phyloP scores from a whole-genome alignment of 2,888 invertebrate genomes.

The Mimumesa dahlbomi region DNA sequence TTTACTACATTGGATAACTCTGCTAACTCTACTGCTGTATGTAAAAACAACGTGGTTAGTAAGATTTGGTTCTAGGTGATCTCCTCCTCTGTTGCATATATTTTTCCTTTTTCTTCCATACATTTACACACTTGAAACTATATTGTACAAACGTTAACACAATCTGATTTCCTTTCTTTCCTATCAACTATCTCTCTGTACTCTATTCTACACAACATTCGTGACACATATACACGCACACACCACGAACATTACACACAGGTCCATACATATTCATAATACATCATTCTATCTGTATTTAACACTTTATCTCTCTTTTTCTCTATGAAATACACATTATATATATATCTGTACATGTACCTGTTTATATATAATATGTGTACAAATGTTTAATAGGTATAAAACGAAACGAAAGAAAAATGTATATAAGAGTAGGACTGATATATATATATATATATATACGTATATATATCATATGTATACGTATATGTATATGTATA shows the following conservation, averaged over 20 bases:
- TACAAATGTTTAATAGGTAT: slow-evolving; percentile 2
- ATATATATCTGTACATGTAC: slow-evolving; percentile 22
- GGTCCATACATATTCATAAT: not conserved
- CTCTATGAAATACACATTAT: slow-evolving; percentile 16
- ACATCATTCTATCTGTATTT: slow-evolving; percentile 16
- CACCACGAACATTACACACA: not conserved
- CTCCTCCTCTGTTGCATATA: slow-evolving; percentile 53
- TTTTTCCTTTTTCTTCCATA: too few species aligned
- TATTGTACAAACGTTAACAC: too few species aligned
- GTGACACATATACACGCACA: not conserved
- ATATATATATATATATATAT: too few species aligned
- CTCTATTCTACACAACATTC: slow-evolving; percentile 20
- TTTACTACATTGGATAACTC: slow-evolving; percentile 76
- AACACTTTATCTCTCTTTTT: not conserved
- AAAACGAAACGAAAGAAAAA: too few species aligned
- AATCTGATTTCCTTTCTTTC: too few species aligned
- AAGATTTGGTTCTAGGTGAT: slow-evolving; percentile 69
- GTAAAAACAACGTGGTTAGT: slow-evolving; percentile 72
- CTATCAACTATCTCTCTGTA: slow-evolving; percentile 1
- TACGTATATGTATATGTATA: not conserved
- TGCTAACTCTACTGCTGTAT: slow-evolving; percentile 76
- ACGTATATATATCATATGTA: too few species aligned
- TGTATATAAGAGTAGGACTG: too few species aligned
- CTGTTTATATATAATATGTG: slow-evolving; percentile 7
- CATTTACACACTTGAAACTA: too few species aligned